phyloP scores from a whole-genome alignment of 1,140 invertebrate species.

The Trinorchestia longiramus region DNA sequence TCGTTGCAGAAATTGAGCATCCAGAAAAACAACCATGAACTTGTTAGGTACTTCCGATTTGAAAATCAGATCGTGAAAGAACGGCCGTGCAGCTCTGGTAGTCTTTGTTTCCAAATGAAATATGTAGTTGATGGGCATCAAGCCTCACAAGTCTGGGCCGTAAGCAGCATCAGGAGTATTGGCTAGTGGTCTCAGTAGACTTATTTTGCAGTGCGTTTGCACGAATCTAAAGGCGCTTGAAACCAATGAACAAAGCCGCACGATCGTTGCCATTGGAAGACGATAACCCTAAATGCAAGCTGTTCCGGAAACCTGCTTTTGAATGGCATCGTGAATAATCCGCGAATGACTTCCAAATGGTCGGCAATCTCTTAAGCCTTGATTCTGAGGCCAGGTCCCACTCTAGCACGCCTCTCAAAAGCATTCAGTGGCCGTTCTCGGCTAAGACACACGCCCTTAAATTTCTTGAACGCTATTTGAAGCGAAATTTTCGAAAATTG shows the following conservation, averaged over 20 bases:
- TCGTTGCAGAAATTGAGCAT: not conserved
- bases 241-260: conserved; percentile 38
- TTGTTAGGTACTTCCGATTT: not conserved
- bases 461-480: not conserved
- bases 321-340: conserved; percentile 48
- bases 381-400: not conserved
- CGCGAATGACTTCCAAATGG: conserved; percentile 39
- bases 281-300: conserved; percentile 42
- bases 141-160: not conserved
- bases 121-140: not conserved
- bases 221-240: not conserved
- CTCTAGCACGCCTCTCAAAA: not conserved
- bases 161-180: not conserved
- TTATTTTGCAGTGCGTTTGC: not conserved
- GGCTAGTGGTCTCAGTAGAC: conserved; percentile 9
- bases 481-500: not conserved
- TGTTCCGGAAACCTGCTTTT: conserved; percentile 36
- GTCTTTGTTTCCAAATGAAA: not conserved
- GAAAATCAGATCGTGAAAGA: not conserved
- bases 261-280: conserved; percentile 37
- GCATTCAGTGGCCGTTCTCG: not conserved
- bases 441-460: not conserved
- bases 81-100: not conserved
- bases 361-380: conserved; percentile 35
- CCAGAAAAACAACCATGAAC: not conserved